Percentiles rank a stretch among this genome's conserved stretches.
Evolutionary conservation across 1,140 invertebrate species (phyloP).

Genomic region (Sycophila sp.): DNA sequence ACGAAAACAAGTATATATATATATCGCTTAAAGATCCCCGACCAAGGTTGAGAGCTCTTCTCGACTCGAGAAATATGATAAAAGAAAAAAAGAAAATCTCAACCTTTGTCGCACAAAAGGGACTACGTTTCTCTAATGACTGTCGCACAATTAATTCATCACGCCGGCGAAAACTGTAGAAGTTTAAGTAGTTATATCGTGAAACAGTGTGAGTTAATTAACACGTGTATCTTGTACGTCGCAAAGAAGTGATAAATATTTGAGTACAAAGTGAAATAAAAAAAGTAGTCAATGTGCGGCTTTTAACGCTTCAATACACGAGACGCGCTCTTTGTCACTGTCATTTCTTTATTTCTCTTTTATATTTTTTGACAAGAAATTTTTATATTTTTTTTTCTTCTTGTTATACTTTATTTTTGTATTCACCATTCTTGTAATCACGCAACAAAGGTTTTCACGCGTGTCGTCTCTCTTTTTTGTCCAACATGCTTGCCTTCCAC

Average conservation of each 20-base stretch:
- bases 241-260: neutral
- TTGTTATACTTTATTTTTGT: too few species aligned
- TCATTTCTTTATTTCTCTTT: too few species aligned
- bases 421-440: conserved; percentile 44
- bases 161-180: neutral
- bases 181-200: neutral
- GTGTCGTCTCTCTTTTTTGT: conserved; percentile 55
- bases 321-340: conserved; percentile 8
- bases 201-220: conserved; percentile 6
- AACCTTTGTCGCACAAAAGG: neutral
- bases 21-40: neutral
- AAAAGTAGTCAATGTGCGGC: conserved; percentile 46
- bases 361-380: conserved; percentile 39
- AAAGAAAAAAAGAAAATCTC: neutral
- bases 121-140: neutral
- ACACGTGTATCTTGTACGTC: neutral
- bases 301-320: conserved; percentile 34
- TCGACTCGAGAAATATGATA: neutral
- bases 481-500: conserved; percentile 59
- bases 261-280: neutral
- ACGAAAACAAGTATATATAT: neutral
- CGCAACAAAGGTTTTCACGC: conserved; percentile 53
- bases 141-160: neutral
- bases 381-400: conserved; percentile 41
- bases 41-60: neutral